Evolutionary conservation across 2,113 vertebrate genomes (phyloP).

Genomic region (Dendrocopos noguchii): DNA sequence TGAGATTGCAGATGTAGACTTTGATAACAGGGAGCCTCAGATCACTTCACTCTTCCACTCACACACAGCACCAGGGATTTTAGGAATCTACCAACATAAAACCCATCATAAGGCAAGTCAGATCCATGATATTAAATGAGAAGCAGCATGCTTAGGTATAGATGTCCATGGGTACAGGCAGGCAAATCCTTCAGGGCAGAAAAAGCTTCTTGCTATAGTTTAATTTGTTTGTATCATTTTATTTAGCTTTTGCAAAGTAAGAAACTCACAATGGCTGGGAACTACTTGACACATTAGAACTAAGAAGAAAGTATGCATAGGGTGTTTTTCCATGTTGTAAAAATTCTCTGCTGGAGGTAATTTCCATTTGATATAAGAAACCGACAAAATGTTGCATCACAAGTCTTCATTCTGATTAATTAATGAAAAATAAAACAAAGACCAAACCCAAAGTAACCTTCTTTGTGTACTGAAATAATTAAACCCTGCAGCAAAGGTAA

Average conservation of each 20-base stretch:
- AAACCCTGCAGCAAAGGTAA: not conserved
- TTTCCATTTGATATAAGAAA: not conserved
- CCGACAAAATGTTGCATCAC: not conserved
- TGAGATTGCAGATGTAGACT: not conserved
- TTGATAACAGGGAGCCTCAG: rapidly evolving
- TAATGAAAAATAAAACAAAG: not conserved
- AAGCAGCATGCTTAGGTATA: not conserved
- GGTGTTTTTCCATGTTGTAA: not conserved
- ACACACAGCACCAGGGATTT: not conserved
- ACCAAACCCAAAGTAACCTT: not conserved
- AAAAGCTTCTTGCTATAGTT: not conserved
- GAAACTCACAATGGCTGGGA: not conserved
- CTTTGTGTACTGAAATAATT: not conserved
- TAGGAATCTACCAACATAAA: rapidly evolving
- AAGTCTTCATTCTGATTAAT: not conserved
- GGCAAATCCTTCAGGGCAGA: not conserved
- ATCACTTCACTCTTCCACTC: not conserved
- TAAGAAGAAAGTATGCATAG: not conserved
- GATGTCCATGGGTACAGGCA: not conserved
- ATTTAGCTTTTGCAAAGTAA: not conserved
- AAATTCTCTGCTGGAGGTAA: not conserved
- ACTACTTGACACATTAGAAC: not conserved
- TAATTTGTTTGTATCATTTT: not conserved
- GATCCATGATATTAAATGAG: not conserved
- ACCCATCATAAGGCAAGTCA: not conserved